phyloP scores from a whole-genome alignment of 2,888 invertebrate genomes.

The Xylota sylvarum region DNA sequence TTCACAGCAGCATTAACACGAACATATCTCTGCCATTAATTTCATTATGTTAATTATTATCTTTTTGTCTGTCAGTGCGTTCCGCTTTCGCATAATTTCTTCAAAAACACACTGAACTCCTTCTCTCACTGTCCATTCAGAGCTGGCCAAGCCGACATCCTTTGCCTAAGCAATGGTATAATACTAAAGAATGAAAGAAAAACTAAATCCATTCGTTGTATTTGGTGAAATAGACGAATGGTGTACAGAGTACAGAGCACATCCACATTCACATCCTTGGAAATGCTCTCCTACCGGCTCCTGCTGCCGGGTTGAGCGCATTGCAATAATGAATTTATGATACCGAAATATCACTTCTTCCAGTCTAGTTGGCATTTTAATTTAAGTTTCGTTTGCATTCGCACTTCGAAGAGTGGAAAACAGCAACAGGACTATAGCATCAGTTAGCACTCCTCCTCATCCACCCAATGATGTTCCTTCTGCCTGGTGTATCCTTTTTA shows the following conservation, averaged over 20 bases:
- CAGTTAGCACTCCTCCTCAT: background rate
- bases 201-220: constrained; percentile 57
- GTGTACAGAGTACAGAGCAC: constrained; percentile 1
- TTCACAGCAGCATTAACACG: constrained; percentile 65
- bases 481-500: constrained; percentile 35
- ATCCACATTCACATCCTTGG: background rate
- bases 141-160: constrained; percentile 37
- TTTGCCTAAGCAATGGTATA: constrained; percentile 21
- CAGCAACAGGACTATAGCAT: constrained; percentile 40
- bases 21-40: constrained; percentile 72
- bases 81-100: constrained; percentile 56
- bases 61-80: constrained; percentile 70
- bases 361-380: constrained; percentile 84
- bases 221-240: constrained; percentile 40
- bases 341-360: constrained; percentile 82
- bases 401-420: constrained; percentile 56
- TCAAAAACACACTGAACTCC: constrained; percentile 35
- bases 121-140: constrained; percentile 13
- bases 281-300: background rate
- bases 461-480: constrained; percentile 8
- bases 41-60: constrained; percentile 76
- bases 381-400: constrained; percentile 83
- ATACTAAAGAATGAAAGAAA: background rate
- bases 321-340: constrained; percentile 76
- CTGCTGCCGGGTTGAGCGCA: constrained; percentile 15